phyloP scores from a whole-genome alignment of 2,888 invertebrate species.

The Temnothorax ravouxi region DNA sequence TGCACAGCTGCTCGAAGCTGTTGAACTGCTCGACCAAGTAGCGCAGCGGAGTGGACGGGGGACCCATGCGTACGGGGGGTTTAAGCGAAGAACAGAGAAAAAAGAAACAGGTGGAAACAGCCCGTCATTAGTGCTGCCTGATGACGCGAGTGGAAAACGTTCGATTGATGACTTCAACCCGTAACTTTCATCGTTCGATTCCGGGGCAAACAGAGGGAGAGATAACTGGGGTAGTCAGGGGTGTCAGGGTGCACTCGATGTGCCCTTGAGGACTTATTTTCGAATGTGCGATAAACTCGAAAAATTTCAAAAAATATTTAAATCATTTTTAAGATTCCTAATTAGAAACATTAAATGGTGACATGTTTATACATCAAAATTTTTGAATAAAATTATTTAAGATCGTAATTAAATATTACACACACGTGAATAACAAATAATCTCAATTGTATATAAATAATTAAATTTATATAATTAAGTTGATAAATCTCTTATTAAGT shows the following conservation, averaged over 20 bases:
- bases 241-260: constrained; percentile 33
- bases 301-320: constrained; percentile 22
- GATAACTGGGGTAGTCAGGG: background rate
- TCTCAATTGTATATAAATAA: background rate
- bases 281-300: constrained; percentile 12
- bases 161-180: constrained; percentile 42
- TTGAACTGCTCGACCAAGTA: constrained; percentile 88
- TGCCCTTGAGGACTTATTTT: constrained; percentile 25
- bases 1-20: constrained; percentile 93
- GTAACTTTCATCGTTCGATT: constrained; percentile 49
- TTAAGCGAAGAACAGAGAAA: constrained; percentile 72
- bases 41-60: constrained; percentile 65
- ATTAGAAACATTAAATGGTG: background rate
- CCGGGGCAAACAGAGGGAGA: background rate
- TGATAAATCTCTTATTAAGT: background rate
- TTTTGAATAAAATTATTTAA: too few species aligned
- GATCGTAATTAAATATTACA: background rate
- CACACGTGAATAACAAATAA: background rate
- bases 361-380: background rate
- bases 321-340: background rate
- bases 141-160: constrained; percentile 9
- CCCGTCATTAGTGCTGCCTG: constrained; percentile 76
- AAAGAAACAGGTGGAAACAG: constrained; percentile 72
- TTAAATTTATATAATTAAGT: background rate
- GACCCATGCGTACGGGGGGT: constrained; percentile 54